Evolutionary conservation across 2,113 vertebrate species (phyloP).

Genomic region (Toxostoma redivivum): DNA sequence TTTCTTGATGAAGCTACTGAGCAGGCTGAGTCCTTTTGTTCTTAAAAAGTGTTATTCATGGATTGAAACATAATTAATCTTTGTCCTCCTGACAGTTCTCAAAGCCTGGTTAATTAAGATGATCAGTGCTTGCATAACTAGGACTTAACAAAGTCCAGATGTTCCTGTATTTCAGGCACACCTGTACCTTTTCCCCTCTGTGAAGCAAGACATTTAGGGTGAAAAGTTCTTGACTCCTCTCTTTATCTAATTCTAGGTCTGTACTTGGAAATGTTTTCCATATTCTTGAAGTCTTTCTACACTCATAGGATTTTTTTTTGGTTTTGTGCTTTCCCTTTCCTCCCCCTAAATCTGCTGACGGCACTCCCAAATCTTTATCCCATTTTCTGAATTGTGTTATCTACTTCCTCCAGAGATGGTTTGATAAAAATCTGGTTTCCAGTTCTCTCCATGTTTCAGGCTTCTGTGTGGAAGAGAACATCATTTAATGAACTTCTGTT

Average conservation of each 20-base stretch:
- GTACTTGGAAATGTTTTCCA: neutral
- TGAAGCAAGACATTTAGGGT: neutral
- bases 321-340: constrained; percentile 40
- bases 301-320: neutral
- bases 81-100: neutral
- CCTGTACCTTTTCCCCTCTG: neutral
- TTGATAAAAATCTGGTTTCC: constrained; percentile 55
- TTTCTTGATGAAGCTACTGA: neutral
- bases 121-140: neutral
- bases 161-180: constrained; percentile 23
- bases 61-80: neutral
- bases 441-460: neutral
- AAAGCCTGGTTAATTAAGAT: neutral
- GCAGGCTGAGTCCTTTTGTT: neutral
- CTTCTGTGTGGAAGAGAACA: neutral
- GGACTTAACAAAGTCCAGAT: constrained; percentile 3
- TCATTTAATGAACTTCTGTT: neutral
- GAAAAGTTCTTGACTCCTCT: constrained; percentile 15
- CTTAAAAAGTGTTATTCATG: neutral
- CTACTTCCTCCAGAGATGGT: constrained; percentile 50
- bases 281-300: neutral
- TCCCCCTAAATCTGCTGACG: constrained; percentile 33
- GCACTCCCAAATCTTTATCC: constrained; percentile 37
- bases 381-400: constrained; percentile 50
- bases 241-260: constrained; percentile 1